Evolutionary conservation across 2,888 invertebrate genomes (phyloP).

Genomic region (Bombyx huttoni): DNA sequence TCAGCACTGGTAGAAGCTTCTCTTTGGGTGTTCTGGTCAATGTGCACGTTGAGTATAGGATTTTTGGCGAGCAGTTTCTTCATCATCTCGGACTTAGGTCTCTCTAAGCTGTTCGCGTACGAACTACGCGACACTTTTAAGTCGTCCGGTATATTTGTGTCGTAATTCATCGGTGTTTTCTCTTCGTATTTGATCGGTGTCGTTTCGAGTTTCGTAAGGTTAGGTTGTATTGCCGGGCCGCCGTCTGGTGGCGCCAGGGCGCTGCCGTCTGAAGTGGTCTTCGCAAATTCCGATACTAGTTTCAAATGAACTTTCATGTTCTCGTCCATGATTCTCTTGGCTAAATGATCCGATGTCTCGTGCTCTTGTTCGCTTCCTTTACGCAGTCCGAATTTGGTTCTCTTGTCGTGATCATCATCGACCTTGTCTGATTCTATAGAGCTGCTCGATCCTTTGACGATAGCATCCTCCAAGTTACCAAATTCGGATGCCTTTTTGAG

Average conservation of each 20-base stretch:
- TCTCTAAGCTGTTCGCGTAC: constrained; percentile 73
- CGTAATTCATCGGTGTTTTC: constrained; percentile 58
- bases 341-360: constrained; percentile 60
- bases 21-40: constrained; percentile 43
- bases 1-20: constrained; percentile 47
- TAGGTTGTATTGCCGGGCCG: constrained; percentile 35
- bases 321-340: constrained; percentile 61
- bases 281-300: constrained; percentile 61
- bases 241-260: constrained; percentile 55
- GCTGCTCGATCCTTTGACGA: constrained; percentile 69
- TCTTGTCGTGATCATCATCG: constrained; percentile 30
- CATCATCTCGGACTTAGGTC: constrained; percentile 75
- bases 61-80: constrained; percentile 70
- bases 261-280: constrained; percentile 61
- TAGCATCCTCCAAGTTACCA: constrained; percentile 83
- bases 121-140: constrained; percentile 75
- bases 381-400: constrained; percentile 30
- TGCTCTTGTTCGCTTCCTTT: constrained; percentile 48
- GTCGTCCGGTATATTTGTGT: constrained; percentile 76
- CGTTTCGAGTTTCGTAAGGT: constrained; percentile 24
- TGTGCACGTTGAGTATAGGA: constrained; percentile 59
- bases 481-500: constrained; percentile 83
- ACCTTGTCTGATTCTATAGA: constrained; percentile 56
- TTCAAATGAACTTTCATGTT: constrained; percentile 63
- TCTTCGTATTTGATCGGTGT: constrained; percentile 50